phyloP scores from a whole-genome alignment of 2,797 vertebrate genomes.

The Thripadectes ignobilis region DNA sequence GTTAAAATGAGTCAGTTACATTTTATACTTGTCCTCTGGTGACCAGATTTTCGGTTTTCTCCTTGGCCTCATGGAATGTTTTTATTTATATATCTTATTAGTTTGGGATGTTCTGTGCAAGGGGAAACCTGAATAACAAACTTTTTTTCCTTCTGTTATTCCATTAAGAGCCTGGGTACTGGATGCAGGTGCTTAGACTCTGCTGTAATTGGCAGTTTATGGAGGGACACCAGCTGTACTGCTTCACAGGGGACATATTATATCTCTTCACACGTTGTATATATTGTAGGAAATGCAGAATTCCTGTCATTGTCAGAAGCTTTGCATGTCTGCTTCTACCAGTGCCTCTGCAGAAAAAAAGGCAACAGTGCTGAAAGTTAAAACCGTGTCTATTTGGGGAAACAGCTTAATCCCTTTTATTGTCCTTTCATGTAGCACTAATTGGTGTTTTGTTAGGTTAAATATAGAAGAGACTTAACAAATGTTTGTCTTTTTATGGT shows the following conservation, averaged over 20 bases:
- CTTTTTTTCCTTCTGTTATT: conserved; percentile 33
- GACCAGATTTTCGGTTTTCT: conserved; percentile 55
- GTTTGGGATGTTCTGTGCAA: conserved; percentile 64
- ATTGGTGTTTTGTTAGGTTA: conserved; percentile 40
- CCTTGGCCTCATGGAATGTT: conserved; percentile 58
- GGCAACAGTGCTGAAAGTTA: background rate
- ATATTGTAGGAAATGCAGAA: conserved; percentile 57
- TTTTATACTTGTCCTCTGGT: conserved; percentile 42
- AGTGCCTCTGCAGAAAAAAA: background rate
- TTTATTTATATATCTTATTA: conserved; percentile 73
- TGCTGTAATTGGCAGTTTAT: conserved; percentile 37
- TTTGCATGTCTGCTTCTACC: background rate
- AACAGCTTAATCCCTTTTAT: background rate
- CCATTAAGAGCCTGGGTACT: conserved; percentile 55
- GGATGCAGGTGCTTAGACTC: conserved; percentile 64
- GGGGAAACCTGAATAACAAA: conserved; percentile 56
- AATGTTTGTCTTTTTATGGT: conserved; percentile 33
- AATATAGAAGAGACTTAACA: conserved; percentile 18
- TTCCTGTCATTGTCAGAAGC: conserved; percentile 56
- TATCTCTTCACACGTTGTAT: conserved; percentile 42
- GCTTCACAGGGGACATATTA: conserved; percentile 48
- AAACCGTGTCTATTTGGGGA: conserved; percentile 28
- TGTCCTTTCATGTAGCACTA: conserved; percentile 3
- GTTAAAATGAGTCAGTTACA: conserved; percentile 31
- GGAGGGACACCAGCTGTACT: conserved; percentile 55